A percentile compares a stretch with the other conserved stretches of the same genome.
phyloP scores from a whole-genome alignment of 2,797 vertebrate genomes.

The Ceyx erithaca region DNA sequence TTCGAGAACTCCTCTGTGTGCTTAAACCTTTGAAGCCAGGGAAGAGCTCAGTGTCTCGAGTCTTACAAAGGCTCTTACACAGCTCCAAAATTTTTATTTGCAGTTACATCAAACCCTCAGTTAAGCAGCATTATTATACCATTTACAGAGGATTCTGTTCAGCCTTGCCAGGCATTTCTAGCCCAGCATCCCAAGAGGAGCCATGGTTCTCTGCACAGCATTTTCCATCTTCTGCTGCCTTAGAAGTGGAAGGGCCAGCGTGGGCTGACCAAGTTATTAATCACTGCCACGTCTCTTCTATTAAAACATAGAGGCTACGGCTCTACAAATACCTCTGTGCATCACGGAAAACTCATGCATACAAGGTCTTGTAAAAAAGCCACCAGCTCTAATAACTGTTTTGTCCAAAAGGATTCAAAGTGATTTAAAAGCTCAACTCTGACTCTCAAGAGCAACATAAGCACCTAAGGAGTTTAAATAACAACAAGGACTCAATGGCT shows the following conservation, averaged over 20 bases:
- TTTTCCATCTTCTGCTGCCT: slow-evolving; percentile 6
- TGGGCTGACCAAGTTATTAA: slow-evolving; percentile 28
- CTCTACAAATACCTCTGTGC: slow-evolving; percentile 3
- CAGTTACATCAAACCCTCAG: too few species aligned
- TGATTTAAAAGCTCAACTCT: slow-evolving; percentile 49
- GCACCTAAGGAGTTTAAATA: slow-evolving; percentile 49
- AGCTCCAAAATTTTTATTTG: too few species aligned
- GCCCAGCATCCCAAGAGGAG: background rate
- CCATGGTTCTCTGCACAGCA: background rate
- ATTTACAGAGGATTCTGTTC: fast-evolving
- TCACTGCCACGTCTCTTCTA: slow-evolving; percentile 21
- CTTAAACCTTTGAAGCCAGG: too few species aligned
- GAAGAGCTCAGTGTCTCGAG: too few species aligned
- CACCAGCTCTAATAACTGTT: slow-evolving; percentile 29
- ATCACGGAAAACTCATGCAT: slow-evolving; percentile 2
- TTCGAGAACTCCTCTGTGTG: too few species aligned
- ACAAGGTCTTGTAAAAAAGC: slow-evolving; percentile 2
- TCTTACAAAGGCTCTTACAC: too few species aligned
- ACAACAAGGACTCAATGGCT: background rate
- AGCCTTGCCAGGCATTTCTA: background rate
- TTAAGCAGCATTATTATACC: too few species aligned
- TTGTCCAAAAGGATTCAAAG: slow-evolving; percentile 36
- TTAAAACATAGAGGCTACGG: background rate
- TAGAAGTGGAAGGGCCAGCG: background rate
- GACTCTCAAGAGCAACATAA: slow-evolving; percentile 42